Evolutionary conservation across 2,888 invertebrate species (phyloP).

Genomic region (Aricia artaxerxes): DNA sequence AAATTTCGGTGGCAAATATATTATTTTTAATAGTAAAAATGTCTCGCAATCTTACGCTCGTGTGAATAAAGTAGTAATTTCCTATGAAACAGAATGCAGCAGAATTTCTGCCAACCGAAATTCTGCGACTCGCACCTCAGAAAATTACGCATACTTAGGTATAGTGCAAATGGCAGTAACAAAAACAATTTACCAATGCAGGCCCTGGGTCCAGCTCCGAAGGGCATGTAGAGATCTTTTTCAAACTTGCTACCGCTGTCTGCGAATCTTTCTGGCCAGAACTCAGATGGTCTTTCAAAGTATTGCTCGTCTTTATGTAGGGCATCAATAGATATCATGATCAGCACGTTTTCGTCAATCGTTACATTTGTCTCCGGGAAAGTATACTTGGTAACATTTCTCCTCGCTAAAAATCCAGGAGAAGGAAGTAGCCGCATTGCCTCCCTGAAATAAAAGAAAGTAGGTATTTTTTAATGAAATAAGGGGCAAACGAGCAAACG

Average conservation of each 20-base stretch:
- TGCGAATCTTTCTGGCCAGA: slow-evolving; percentile 58
- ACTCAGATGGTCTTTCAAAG: slow-evolving; percentile 55
- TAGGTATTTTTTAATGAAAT: background rate
- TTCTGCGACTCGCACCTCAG: too few species aligned
- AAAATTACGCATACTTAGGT: too few species aligned
- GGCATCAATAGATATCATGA: slow-evolving; percentile 48
- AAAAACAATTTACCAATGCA: slow-evolving; percentile 54
- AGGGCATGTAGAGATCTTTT: slow-evolving; percentile 58
- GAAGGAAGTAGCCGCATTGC: slow-evolving; percentile 44
- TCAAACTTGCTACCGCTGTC: slow-evolving; percentile 46
- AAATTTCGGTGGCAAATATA: too few species aligned
- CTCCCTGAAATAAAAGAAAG: slow-evolving; percentile 33
- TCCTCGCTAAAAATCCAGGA: slow-evolving; percentile 40
- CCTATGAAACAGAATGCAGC: too few species aligned
- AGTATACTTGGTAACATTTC: slow-evolving; percentile 41
- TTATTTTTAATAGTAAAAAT: too few species aligned
- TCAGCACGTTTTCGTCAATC: slow-evolving; percentile 48
- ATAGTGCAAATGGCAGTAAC: background rate
- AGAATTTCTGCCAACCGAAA: too few species aligned
- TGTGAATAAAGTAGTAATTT: too few species aligned
- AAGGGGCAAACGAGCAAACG: too few species aligned
- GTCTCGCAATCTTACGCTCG: too few species aligned
- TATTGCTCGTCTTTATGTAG: slow-evolving; percentile 58
- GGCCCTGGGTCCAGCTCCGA: slow-evolving; percentile 59
- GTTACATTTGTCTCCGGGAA: slow-evolving; percentile 42